Evolutionary conservation across 2,797 vertebrate species (phyloP).

Genomic region (Lithobates sylvaticus): DNA sequence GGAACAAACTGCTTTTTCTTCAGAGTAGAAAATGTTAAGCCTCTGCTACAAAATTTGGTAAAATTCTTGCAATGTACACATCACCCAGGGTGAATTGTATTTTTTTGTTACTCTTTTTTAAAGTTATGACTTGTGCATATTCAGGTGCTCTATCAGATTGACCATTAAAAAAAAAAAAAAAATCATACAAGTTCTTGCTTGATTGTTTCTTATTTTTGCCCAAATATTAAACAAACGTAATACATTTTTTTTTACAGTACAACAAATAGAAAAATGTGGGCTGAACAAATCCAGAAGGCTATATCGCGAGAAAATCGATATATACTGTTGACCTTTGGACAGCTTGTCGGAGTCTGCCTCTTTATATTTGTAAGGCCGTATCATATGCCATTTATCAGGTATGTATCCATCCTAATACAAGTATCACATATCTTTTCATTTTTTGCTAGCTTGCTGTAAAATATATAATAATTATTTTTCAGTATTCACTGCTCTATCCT

Average conservation of each 20-base stretch:
- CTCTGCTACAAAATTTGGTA: no score
- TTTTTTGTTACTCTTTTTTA: no score
- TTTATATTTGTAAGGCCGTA: conserved; percentile 81
- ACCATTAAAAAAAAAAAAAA: no score
- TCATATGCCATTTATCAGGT: conserved; percentile 82
- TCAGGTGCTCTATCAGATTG: no score
- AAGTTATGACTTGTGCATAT: no score
- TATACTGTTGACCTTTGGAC: conserved; percentile 79
- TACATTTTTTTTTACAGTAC: conserved; percentile 72
- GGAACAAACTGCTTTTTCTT: no score
- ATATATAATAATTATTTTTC: background rate
- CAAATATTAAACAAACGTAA: background rate
- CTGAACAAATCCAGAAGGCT: conserved; percentile 82
- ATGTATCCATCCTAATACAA: background rate
- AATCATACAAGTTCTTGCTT: no score
- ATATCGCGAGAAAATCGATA: conserved; percentile 80
- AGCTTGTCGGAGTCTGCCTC: conserved; percentile 83
- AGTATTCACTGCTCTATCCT: background rate
- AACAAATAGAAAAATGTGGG: conserved; percentile 83
- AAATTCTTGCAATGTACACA: no score
- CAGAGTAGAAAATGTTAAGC: no score
- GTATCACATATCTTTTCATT: background rate
- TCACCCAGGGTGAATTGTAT: no score
- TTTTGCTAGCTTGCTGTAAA: background rate
- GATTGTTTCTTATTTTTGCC: background rate